Percentiles rank a stretch among this genome's conserved stretches.
Evolutionary conservation across 1,140 invertebrate genomes (phyloP).

Genomic region (Aphelinus certus): DNA sequence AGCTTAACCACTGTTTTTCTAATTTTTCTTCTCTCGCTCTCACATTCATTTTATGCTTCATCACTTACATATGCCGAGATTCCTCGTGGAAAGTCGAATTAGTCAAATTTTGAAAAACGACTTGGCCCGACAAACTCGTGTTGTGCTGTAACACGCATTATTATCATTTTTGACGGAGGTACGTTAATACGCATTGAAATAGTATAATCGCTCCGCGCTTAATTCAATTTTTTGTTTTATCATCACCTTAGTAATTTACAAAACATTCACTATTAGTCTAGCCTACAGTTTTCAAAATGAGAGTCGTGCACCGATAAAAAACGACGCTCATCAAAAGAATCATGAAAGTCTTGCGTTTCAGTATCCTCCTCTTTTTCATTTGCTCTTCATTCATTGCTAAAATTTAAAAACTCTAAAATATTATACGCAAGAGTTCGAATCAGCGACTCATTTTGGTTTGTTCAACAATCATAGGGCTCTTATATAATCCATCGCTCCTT

Average conservation of each 20-base stretch:
- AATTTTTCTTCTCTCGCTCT: constrained; percentile 31
- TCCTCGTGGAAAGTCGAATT: constrained; percentile 42
- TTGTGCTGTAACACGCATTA: constrained; percentile 44
- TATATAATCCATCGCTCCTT: neutral
- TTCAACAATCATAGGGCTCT: constrained; percentile 25
- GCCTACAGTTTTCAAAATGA: constrained; percentile 51
- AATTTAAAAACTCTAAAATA: constrained; percentile 36
- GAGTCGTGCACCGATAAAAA: constrained; percentile 48
- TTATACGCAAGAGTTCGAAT: constrained; percentile 19
- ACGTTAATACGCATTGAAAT: neutral
- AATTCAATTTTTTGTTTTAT: constrained; percentile 48
- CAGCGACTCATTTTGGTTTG: constrained; percentile 6
- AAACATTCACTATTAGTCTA: constrained; percentile 63
- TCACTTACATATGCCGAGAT: constrained; percentile 31
- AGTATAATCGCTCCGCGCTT: constrained; percentile 18
- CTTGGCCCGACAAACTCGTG: constrained; percentile 41
- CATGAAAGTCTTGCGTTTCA: constrained; percentile 37
- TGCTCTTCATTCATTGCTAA: constrained; percentile 33
- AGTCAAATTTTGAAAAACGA: constrained; percentile 44
- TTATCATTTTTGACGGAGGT: constrained; percentile 26
- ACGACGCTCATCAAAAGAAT: constrained; percentile 37
- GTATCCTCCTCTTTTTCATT: constrained; percentile 29
- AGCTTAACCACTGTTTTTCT: too few relatives aligned
- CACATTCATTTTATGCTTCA: constrained; percentile 38
- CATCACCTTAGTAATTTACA: constrained; percentile 59